Evolutionary conservation across 1,140 invertebrate genomes (phyloP), one percentile per base, ranked within the genome.

Genomic region (Trichoplusia ni): DNA sequence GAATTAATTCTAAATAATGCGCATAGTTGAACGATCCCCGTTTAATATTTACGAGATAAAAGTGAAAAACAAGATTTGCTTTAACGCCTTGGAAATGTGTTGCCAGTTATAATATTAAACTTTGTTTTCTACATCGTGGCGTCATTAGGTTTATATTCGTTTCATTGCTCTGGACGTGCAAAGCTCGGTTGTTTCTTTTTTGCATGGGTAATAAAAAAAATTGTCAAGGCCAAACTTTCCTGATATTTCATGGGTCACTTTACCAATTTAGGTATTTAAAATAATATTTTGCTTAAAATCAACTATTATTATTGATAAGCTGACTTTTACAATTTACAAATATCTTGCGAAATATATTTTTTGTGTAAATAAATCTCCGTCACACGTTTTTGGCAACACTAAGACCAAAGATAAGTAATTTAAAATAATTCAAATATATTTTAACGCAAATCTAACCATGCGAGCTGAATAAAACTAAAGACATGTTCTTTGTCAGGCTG

Each of bases 1-100:
- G n/a, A 9, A 25, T 56, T 16, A 42, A 54, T 42, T 56, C 23
- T 27, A 56, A 56, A 19, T 40, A 19, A 56, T 42, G 53, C 53
- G 37, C 53, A 56, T 56, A 29, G 21, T 8, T 18, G 19, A 25
- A 40, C 35, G 9, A 3, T 42, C 16, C 8, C 46, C 35, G 19
- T 40, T 56, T 7, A 38, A 56, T 56, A 42, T 56, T 56, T 56
- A 56, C n/a, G 18, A 23, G 2, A 2, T 16, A 29, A 40, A 40
- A 16, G 49, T 38, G 23, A 56, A 56, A 56, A 56, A 56, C 53
- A 56, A 56, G 29, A 13, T 8, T 21, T 29, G 25, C 23, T 14
- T 19, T 4, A n/a, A n/a, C 2, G 46, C 18, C 18, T 31, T 31
- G 46, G 14, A 23, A 18, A 49, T 42, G 47, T 51, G 47, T 35